phyloP scores from a whole-genome alignment of 1,140 invertebrate species.

The Aradophagus sp. region DNA sequence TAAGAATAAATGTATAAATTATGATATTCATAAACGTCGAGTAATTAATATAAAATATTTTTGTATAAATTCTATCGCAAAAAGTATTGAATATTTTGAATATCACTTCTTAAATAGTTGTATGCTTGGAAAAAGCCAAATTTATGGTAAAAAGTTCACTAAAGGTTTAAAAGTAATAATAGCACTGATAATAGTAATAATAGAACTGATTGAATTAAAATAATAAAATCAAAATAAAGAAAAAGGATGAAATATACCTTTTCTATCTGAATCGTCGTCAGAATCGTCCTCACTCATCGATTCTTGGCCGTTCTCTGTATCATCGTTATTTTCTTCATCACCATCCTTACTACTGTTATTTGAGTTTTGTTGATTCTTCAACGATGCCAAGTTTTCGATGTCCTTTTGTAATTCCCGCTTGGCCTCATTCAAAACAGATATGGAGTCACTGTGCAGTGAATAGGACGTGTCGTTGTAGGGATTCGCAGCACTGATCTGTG shows the following conservation, averaged over 20 bases:
- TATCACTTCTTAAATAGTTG: no score
- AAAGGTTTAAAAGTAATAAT: no score
- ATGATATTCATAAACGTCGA: no score
- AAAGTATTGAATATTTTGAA: no score
- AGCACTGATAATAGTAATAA: no score
- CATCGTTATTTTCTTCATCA: constrained; percentile 69
- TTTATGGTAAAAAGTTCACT: no score
- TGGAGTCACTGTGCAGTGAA: constrained; percentile 66
- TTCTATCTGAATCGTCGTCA: constrained; percentile 77
- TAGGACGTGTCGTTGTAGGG: constrained; percentile 67
- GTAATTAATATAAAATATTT: no score
- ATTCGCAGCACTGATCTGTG: constrained; percentile 57
- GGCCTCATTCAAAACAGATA: constrained; percentile 78
- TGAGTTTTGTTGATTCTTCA: constrained; percentile 67
- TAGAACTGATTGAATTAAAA: no score
- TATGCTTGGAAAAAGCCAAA: no score
- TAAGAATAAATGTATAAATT: no score
- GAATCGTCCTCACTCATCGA: constrained; percentile 78
- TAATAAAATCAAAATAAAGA: no score
- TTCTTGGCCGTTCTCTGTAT: constrained; percentile 75
- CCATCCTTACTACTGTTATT: constrained; percentile 64
- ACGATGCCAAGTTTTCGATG: constrained; percentile 69
- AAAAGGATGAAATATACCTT: constrained; percentile 60
- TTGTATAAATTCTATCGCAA: no score
- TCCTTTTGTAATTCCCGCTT: constrained; percentile 81